Conservation (phyloP, 2,797 vertebrate species). For the Dromococcyx pavoninus region DNA sequence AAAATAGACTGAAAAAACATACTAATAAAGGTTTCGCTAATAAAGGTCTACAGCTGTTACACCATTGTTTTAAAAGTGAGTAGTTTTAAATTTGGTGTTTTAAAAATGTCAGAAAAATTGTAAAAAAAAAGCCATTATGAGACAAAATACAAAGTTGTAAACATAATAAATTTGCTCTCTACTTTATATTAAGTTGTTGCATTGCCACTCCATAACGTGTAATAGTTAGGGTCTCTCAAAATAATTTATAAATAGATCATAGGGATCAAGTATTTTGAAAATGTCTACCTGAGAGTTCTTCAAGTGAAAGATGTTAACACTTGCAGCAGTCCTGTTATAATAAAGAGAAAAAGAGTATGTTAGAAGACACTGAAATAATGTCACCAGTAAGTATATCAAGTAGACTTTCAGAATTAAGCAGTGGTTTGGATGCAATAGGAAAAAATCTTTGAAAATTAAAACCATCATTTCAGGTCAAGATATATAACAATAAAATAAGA, state of each 20-base stretch:
- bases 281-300: neutral
- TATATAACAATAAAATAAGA: neutral
- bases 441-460: neutral
- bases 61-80: accelerated
- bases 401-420: neutral
- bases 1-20: neutral
- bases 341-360: neutral
- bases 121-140: neutral
- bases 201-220: accelerated
- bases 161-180: neutral
- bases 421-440: neutral
- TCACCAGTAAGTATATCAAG: neutral
- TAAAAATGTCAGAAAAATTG: neutral
- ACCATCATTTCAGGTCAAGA: neutral
- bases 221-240: neutral
- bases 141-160: neutral
- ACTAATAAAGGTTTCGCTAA: accelerated
- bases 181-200: neutral
- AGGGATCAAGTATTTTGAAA: neutral
- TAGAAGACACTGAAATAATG: neutral
- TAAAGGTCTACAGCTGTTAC: neutral
- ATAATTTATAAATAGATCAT: neutral
- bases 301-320: accelerated
- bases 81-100: neutral
- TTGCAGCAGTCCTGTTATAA: neutral